Percentiles rank a stretch among this genome's conserved stretches.
These are phyloP conservation scores for Ernsta delagoae DNA, from an alignment of 2,888 invertebrate genomes.

Conservation along the genomic window DNA sequence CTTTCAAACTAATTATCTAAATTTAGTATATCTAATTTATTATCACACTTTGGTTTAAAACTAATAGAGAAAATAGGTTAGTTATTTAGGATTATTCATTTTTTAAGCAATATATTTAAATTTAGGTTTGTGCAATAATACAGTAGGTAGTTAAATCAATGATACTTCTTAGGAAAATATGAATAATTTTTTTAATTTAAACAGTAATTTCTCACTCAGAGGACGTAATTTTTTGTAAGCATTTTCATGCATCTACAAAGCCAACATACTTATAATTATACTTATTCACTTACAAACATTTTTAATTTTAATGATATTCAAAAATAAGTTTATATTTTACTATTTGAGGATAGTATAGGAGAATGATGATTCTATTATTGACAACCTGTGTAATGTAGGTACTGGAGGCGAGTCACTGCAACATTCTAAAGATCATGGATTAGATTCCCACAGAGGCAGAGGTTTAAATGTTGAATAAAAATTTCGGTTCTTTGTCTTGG, in stretches of 20 bases:
- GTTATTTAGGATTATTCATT: neutral
- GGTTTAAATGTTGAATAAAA: too few relatives aligned
- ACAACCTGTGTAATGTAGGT: too few relatives aligned
- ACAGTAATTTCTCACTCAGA: slow-evolving; percentile 57
- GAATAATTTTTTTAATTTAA: slow-evolving; percentile 5
- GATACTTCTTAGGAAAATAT: slow-evolving; percentile 16
- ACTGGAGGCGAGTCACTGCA: too few relatives aligned
- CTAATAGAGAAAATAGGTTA: slow-evolving; percentile 2
- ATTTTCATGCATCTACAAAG: slow-evolving; percentile 23
- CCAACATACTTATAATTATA: neutral
- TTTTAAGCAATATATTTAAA: neutral
- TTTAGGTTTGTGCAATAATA: slow-evolving; percentile 1
- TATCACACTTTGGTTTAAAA: slow-evolving; percentile 10
- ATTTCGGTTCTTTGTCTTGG: too few relatives aligned
- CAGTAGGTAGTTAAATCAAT: too few relatives aligned
- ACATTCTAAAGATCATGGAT: too few relatives aligned
- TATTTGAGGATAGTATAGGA: too few relatives aligned
- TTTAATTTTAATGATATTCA: too few relatives aligned
- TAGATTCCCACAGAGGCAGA: too few relatives aligned
- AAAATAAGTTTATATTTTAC: too few relatives aligned
- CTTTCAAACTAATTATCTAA: neutral
- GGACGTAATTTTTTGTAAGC: slow-evolving; percentile 46
- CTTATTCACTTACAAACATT: neutral
- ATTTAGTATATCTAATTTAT: neutral
- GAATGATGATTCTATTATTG: too few relatives aligned